phyloP scores from a whole-genome alignment of 2,888 invertebrate genomes.

The Dynastes hyllus region DNA sequence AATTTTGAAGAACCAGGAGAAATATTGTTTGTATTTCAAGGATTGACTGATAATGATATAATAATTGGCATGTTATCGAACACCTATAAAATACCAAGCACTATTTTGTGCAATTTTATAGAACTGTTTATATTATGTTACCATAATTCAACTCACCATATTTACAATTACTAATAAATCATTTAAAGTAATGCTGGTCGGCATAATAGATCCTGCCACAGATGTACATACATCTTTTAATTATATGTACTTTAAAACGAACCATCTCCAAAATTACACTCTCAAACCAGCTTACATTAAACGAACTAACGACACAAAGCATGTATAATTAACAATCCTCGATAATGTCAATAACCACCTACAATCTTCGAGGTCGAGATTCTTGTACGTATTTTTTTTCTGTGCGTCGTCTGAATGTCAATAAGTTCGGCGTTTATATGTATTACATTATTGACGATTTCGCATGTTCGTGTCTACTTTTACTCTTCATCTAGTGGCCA shows the following conservation, averaged over 20 bases:
- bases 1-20: too few relatives aligned
- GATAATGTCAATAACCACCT: constrained; percentile 25
- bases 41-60: too few relatives aligned
- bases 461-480: not conserved
- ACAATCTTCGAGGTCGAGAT: constrained; percentile 1
- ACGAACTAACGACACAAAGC: not conserved
- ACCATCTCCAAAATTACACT: not conserved
- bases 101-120: not conserved
- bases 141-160: too few relatives aligned
- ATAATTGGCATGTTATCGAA: too few relatives aligned
- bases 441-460: not conserved
- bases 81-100: not conserved
- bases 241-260: not conserved
- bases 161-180: too few relatives aligned
- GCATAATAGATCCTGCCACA: too few relatives aligned
- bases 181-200: too few relatives aligned
- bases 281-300: not conserved
- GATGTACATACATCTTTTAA: not conserved
- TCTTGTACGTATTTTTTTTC: constrained; percentile 1
- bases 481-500: constrained; percentile 1
- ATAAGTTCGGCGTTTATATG: not conserved
- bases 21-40: too few relatives aligned
- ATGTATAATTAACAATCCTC: not conserved
- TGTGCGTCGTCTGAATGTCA: constrained; percentile 6
- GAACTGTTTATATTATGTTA: too few relatives aligned